Conservation (phyloP, 2,113 vertebrate genomes). For the Malurus melanocephalus region DNA sequence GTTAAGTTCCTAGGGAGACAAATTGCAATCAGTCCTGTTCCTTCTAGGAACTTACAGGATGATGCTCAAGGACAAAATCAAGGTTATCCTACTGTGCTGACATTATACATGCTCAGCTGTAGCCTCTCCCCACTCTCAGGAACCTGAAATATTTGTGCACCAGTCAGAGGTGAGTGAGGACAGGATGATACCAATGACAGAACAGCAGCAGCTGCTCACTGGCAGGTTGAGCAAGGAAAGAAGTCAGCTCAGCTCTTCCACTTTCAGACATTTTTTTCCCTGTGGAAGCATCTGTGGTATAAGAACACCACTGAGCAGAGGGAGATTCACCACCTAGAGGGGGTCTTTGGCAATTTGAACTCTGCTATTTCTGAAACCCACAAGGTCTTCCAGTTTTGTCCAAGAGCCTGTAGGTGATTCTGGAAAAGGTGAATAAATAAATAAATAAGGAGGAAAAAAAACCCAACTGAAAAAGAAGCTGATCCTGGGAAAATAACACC, state of each 20-base stretch:
- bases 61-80: not conserved
- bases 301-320: not conserved
- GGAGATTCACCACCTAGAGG: not conserved
- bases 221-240: not conserved
- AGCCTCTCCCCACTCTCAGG: not conserved
- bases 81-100: not conserved
- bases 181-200: not conserved
- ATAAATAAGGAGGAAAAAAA: not conserved
- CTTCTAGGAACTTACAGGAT: not conserved
- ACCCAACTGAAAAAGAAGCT: not conserved
- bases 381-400: not conserved
- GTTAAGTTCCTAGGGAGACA: not conserved
- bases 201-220: not conserved
- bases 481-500: slow-evolving; percentile 65
- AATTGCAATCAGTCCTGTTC: not conserved
- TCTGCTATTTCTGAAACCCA: not conserved
- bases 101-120: not conserved
- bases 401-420: not conserved
- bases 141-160: not conserved
- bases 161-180: not conserved
- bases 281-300: not conserved
- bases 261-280: not conserved
- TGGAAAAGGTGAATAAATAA: not conserved
- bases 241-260: not conserved
- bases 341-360: not conserved